Evolutionary conservation across 2,113 vertebrate genomes (phyloP).

Genomic region (Copsychus sechellarum): DNA sequence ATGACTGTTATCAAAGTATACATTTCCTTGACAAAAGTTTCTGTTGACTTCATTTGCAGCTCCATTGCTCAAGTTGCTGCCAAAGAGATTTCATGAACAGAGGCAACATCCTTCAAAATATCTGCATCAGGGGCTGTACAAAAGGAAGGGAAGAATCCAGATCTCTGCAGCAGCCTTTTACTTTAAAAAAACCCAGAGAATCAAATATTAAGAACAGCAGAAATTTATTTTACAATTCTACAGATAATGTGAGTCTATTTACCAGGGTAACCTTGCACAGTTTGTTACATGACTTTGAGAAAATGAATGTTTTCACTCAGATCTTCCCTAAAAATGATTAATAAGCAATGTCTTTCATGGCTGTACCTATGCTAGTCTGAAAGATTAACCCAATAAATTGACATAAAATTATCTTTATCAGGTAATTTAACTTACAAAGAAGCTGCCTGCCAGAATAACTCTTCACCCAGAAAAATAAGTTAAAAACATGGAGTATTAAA

Average conservation of each 20-base stretch:
- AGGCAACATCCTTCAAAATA: neutral
- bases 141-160: neutral
- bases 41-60: neutral
- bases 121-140: neutral
- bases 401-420: neutral
- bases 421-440: neutral
- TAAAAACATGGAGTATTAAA: neutral
- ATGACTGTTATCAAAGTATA: neutral
- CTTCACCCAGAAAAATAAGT: neutral
- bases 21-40: neutral
- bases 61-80: neutral
- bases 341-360: neutral
- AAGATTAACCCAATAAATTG: neutral
- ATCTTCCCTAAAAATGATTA: neutral
- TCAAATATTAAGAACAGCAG: neutral
- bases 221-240: neutral
- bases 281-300: neutral
- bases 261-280: neutral
- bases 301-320: neutral
- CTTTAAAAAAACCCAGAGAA: neutral
- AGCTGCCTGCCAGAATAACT: neutral
- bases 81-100: neutral
- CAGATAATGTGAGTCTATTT: neutral
- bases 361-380: neutral
- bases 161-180: neutral